Evolutionary conservation across 2,113 vertebrate species (phyloP).

Genomic region (Salvator merianae): DNA sequence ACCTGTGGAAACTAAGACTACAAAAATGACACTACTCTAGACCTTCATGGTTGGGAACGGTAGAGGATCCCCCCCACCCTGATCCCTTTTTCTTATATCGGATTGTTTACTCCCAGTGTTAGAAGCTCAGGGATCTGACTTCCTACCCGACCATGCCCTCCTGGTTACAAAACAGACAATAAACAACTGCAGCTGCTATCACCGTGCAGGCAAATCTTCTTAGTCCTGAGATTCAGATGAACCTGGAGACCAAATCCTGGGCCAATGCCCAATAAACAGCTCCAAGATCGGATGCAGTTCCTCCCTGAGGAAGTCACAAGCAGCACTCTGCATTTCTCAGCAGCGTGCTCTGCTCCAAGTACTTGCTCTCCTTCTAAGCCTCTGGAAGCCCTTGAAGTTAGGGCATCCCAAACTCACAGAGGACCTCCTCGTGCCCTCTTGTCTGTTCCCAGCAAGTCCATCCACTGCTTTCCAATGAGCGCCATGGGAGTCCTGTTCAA

Average conservation of each 20-base stretch:
- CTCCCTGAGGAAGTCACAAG: not conserved
- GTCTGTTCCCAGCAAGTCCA: not conserved
- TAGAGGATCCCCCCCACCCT: not conserved
- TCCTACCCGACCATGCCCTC: not conserved
- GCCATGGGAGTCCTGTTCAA: not conserved
- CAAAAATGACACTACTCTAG: not conserved
- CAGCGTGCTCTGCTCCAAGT: not conserved
- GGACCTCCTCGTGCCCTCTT: not conserved
- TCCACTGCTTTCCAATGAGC: not conserved
- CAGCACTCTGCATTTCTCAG: too few species aligned
- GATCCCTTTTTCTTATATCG: not conserved
- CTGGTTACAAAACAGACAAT: not conserved
- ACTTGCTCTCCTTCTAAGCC: not conserved
- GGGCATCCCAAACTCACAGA: not conserved
- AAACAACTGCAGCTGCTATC: not conserved
- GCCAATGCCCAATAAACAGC: not conserved
- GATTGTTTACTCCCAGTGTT: not conserved
- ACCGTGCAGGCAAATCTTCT: not conserved
- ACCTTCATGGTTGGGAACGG: rapidly evolving
- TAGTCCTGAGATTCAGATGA: not conserved
- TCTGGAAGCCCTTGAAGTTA: not conserved
- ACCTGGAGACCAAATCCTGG: not conserved
- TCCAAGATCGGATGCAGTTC: not conserved
- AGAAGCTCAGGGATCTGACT: not conserved
- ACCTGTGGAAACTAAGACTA: not conserved